Conservation (phyloP, 1,140 invertebrate species). For the Nebria ingens region DNA sequence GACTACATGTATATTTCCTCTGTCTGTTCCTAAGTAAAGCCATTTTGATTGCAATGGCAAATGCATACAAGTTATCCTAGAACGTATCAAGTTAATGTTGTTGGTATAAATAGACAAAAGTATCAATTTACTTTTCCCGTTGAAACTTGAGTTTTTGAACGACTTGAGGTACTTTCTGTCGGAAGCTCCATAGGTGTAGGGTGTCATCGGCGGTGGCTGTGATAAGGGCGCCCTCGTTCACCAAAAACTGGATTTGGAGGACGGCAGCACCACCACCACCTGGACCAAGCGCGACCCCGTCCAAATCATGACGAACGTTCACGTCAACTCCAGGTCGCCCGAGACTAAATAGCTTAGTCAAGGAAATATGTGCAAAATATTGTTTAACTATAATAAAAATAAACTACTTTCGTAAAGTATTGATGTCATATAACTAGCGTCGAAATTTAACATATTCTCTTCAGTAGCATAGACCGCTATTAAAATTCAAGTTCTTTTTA, state of each 20-base stretch:
- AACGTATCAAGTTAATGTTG: slow-evolving; percentile 29
- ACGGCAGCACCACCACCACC: slow-evolving; percentile 48
- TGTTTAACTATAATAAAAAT: too few species aligned
- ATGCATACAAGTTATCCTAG: slow-evolving; percentile 84
- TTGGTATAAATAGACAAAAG: slow-evolving; percentile 3
- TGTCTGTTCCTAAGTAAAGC: slow-evolving; percentile 95
- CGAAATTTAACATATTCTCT: too few species aligned
- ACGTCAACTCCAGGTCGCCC: slow-evolving; percentile 92
- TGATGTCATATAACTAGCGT: too few species aligned
- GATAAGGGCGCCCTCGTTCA: slow-evolving; percentile 93
- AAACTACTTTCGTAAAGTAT: too few species aligned
- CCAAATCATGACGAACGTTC: slow-evolving; percentile 74
- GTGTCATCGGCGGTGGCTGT: slow-evolving; percentile 91
- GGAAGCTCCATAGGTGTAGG: slow-evolving; percentile 94
- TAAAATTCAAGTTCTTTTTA: too few species aligned
- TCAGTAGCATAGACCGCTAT: too few species aligned
- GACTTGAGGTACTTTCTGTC: slow-evolving; percentile 89
- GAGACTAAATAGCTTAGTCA: slow-evolving; percentile 50
- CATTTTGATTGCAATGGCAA: slow-evolving; percentile 96
- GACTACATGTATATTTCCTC: slow-evolving; percentile 95
- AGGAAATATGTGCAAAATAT: slow-evolving; percentile 26
- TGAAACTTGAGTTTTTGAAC: slow-evolving; percentile 95
- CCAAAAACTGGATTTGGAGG: slow-evolving; percentile 82
- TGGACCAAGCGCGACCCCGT: slow-evolving; percentile 23
- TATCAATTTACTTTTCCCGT: slow-evolving; percentile 89